Percentiles rank a stretch among this genome's conserved stretches.
Evolutionary conservation across 2,888 invertebrate species (phyloP).

Genomic region (Trissolcus brochymenae): DNA sequence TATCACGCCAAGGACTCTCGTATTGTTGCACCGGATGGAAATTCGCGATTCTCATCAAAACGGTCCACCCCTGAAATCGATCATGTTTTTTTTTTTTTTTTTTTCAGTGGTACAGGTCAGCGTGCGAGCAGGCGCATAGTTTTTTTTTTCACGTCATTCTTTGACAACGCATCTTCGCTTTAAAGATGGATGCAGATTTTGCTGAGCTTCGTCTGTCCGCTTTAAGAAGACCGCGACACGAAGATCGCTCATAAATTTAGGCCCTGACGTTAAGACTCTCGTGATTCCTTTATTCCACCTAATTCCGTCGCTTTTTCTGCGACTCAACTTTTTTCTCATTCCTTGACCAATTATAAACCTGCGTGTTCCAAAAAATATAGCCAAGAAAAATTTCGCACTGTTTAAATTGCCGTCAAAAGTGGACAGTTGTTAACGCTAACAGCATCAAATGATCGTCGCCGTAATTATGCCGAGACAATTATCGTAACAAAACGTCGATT

Average conservation of each 20-base stretch:
- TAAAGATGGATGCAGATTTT: too few species aligned
- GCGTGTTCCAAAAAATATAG: too few species aligned
- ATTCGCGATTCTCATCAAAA: constrained; percentile 27
- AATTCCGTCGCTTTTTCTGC: neutral
- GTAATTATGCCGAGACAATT: constrained; percentile 72
- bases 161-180: too few species aligned
- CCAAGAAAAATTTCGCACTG: too few species aligned
- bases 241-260: constrained; percentile 46
- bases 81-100: too few species aligned
- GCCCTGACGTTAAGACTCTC: constrained; percentile 22
- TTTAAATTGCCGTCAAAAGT: neutral
- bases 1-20: constrained; percentile 42
- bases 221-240: constrained; percentile 43
- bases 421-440: constrained; percentile 3
- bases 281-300: constrained; percentile 27
- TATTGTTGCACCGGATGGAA: constrained; percentile 38
- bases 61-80: too few species aligned
- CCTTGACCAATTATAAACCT: constrained; percentile 3
- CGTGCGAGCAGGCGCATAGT: too few species aligned
- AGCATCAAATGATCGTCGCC: constrained; percentile 44
- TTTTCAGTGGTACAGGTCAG: too few species aligned
- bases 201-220: constrained; percentile 32
- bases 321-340: neutral
- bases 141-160: too few species aligned
- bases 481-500: constrained; percentile 66